Base-by-base conservation (phyloP, 2,888 invertebrate genomes). In the Drosophila diplacantha region DNA sequence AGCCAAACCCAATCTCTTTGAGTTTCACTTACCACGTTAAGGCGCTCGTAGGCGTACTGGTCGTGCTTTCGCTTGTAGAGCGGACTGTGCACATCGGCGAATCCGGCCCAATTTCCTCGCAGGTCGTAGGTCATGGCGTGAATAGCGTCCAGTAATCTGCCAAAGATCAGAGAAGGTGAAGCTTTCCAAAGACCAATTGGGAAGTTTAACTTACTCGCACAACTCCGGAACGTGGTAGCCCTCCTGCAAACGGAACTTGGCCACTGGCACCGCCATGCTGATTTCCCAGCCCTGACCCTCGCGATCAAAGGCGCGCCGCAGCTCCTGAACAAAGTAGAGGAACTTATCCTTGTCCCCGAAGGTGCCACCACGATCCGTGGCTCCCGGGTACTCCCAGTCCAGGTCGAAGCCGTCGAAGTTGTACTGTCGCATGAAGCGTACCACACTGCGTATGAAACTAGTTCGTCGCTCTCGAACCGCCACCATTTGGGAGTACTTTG, bases 331-430 rank as follows among this genome's bases (percentile, higher is more conserved):
- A 70, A 95, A 93, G 85, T 91, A 95, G 37, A 94, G 90, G 89
- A 96, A 96, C 65, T 91, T 91, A 78, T 96, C 93, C 87, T 95
- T 96, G 87, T 96, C 96, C 12, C 93, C 92, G 87, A 92, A 95
- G 57, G 91, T 93, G 35, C 96, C 96, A 8, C 95, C 95, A 31
- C 96, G 91, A 87, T 96, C 96, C 0, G 95, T 92, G 0, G 96
- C 96, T 1, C 94, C 96, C 2, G 96, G 96, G 85, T 96, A 96
- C 87, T 96, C 96, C 96, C 96, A 96, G 85, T 96, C 96, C 78
- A 96, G 90, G 85, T 96, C 96, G 81, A 96, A 92, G 0, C 96
- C 96, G 82, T 96, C 95, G 74, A 96, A 96, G 24, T 91, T 89
- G 84, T 95, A 95, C 80, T 92, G 90, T 52, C 93, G 89, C 90